Conservation (phyloP, 2,113 vertebrate species). For the Sylvia atricapilla region DNA sequence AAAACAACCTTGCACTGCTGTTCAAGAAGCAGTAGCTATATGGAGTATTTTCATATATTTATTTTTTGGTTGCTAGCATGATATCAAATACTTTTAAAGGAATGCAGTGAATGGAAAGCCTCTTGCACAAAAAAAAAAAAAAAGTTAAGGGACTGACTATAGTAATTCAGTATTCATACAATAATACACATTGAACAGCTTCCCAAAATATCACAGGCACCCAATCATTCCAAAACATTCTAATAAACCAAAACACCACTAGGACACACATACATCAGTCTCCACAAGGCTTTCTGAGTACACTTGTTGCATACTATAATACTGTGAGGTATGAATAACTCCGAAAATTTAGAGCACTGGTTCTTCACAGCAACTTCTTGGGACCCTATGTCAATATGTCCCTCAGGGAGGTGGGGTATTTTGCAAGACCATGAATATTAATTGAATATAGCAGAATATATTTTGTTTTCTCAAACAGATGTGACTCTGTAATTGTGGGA, state of each 20-base stretch:
- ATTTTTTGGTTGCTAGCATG: too few relatives aligned
- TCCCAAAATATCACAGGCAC: background rate
- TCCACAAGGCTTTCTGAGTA: background rate
- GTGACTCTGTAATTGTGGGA: background rate
- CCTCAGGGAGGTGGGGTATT: background rate
- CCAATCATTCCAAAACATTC: background rate
- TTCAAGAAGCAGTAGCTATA: slow-evolving; percentile 8
- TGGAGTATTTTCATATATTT: slow-evolving; percentile 37
- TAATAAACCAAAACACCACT: background rate
- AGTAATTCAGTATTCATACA: background rate
- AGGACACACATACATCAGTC: background rate
- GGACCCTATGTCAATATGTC: background rate
- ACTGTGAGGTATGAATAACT: background rate
- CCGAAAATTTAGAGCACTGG: background rate
- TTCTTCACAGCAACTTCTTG: background rate
- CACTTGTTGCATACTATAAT: background rate
- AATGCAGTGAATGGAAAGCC: background rate
- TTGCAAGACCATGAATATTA: background rate
- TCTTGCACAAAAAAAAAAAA: background rate
- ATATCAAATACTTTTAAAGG: slow-evolving; percentile 43
- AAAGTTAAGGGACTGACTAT: background rate
- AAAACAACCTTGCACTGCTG: slow-evolving; percentile 2
- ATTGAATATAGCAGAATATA: background rate
- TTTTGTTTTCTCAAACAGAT: background rate
- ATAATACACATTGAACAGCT: background rate